Conservation (phyloP, 2,888 invertebrate genomes). For the Eulithis testata region DNA sequence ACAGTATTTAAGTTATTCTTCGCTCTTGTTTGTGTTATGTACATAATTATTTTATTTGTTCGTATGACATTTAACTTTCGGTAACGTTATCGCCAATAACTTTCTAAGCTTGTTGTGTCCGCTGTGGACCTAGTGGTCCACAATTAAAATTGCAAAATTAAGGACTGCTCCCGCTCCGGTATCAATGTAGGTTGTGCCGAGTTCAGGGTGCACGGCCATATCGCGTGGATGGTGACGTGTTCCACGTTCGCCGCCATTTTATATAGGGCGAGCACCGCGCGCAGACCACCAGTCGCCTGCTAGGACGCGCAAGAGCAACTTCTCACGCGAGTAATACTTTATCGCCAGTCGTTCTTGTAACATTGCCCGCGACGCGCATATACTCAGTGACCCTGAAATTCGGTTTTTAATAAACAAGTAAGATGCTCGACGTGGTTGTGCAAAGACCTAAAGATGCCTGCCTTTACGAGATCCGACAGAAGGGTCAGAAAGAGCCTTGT, state of each 20-base stretch:
- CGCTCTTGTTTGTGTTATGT: no score
- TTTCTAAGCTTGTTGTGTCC: no score
- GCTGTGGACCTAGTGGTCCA: no score
- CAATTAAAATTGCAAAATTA: conserved; percentile 47
- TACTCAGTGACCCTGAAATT: conserved; percentile 57
- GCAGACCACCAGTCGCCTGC: conserved; percentile 87
- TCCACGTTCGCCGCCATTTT: conserved; percentile 77
- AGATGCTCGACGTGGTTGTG: conserved; percentile 70
- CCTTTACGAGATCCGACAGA: conserved; percentile 87
- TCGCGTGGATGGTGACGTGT: conserved; percentile 80
- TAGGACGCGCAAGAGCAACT: conserved; percentile 66
- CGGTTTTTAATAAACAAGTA: conserved; percentile 44
- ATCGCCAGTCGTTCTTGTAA: conserved; percentile 58
- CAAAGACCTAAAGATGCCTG: conserved; percentile 81
- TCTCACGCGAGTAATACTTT: conserved; percentile 45
- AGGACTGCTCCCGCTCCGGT: conserved; percentile 58
- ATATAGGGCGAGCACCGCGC: conserved; percentile 79
- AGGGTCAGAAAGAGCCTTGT: conserved; percentile 87
- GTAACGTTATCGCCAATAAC: no score
- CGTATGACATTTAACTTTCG: no score
- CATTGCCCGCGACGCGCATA: conserved; percentile 59
- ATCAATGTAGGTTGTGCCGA: conserved; percentile 68
- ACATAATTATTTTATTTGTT: no score
- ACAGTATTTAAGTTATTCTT: no score
- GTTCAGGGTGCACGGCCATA: conserved; percentile 75